Percentiles rank a stretch among this genome's conserved stretches.
These are phyloP conservation scores for Haliaeetus leucogaster DNA, from an alignment of 2,113 vertebrate species.

Conservation along the genomic window DNA sequence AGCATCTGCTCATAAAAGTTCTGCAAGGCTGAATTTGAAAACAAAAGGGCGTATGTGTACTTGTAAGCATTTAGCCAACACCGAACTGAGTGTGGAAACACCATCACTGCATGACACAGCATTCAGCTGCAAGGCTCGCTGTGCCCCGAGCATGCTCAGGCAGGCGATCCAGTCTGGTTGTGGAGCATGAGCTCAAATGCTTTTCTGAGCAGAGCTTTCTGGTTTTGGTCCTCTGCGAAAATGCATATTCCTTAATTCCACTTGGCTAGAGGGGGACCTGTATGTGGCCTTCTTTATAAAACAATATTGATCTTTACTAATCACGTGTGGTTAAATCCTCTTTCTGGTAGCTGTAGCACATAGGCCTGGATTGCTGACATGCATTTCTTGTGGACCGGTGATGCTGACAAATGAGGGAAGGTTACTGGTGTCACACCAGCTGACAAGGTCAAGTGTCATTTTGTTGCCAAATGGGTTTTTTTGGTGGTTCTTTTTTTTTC, in stretches of 20 bases:
- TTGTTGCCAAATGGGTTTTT: not conserved
- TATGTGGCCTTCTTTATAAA: not conserved
- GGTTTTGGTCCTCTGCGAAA: not conserved
- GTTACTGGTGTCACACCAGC: not conserved
- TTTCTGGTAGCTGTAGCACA: not conserved
- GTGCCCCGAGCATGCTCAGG: fast-evolving
- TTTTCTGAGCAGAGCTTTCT: not conserved
- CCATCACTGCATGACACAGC: fast-evolving
- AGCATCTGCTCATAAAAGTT: not conserved
- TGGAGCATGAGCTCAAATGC: fast-evolving
- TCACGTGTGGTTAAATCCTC: not conserved
- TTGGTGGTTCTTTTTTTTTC: not conserved
- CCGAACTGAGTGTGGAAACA: not conserved
- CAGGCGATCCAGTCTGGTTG: not conserved
- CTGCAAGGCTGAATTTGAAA: not conserved
- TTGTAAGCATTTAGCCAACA: not conserved
- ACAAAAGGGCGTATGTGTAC: not conserved
- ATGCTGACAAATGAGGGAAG: not conserved
- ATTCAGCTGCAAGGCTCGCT: not conserved
- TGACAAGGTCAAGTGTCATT: not conserved
- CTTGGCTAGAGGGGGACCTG: not conserved
- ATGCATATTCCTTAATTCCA: not conserved
- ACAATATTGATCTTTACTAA: not conserved
- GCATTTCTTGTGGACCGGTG: not conserved
- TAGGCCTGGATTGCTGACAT: not conserved